Evolutionary conservation across 2,113 vertebrate species (phyloP), one percentile per base, ranked within the genome.

Genomic region (Deroptyus accipitrinus): DNA sequence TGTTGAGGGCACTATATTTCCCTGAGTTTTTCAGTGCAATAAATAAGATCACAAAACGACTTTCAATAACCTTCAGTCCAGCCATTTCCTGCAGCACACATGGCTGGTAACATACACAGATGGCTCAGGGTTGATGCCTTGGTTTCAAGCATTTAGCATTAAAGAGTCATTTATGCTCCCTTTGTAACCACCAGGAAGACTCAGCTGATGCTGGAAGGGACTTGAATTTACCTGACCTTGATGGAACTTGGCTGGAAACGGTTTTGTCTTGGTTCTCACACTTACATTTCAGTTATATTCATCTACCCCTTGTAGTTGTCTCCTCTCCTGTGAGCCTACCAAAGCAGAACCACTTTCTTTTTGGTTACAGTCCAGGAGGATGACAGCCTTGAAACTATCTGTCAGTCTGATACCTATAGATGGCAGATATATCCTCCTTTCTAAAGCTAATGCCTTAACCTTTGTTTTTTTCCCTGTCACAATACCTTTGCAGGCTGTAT

Each of bases 121-220:
- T 88, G 76, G 76, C 86, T 42, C 55, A 28, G 46, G 41, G 82
- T 7, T 80, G 82, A 69, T 86, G 67, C 63, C 41, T 92, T 90
- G 41, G 76, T 88, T 96, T 92, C 51, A 85, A 72, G 54, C 72
- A 83, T 70, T 92, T 59, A 90, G 35, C n/a, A 81, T 42, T 84
- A 95, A 68, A 1, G 23, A 52, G 9, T 52, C n/a, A 37, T 88
- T 92, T 80, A 67, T 6, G 42, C 63, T 93, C 79, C 49, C 42
- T 83, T 55, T 80, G 54, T 74, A 86, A 37, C 44, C 30, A 55
- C 41, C 24, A 37, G 37, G 55, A 94, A 84, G 46, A 77, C 67
- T 63, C 76, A 63, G 67, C 67, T 77, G 24, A 69, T 69, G 41
- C 64, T 94, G 92, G 49, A 92, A 93, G 13, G 55, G 64, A 19